These are phyloP conservation scores for Carduelis carduelis DNA, from an alignment of 2,797 vertebrate genomes.

Conservation along the genomic window DNA sequence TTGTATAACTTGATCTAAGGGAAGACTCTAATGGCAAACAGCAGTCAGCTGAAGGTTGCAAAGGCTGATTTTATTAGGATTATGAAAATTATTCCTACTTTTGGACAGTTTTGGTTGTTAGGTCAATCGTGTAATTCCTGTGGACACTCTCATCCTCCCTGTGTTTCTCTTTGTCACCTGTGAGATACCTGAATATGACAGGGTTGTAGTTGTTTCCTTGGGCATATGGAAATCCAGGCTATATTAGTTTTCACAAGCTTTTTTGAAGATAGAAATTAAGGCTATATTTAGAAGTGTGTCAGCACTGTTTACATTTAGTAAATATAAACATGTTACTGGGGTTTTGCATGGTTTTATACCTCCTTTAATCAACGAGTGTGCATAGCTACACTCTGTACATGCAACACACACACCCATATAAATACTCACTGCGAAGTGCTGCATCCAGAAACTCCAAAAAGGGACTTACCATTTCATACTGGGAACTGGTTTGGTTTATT, in stretches of 20 bases:
- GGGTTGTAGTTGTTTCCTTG: neutral
- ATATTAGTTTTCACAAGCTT: neutral
- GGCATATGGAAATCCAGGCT: neutral
- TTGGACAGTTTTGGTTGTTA: neutral
- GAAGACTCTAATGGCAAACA: constrained; percentile 43
- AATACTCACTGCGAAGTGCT: neutral
- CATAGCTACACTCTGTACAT: no score
- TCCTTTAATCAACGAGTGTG: neutral
- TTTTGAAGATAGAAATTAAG: constrained; percentile 21
- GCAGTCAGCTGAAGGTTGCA: neutral
- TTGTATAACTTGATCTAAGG: constrained; percentile 27
- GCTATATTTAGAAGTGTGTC: neutral
- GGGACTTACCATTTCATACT: neutral
- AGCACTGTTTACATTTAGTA: neutral
- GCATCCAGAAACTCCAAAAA: neutral
- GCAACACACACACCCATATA: accelerated
- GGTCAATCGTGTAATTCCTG: neutral
- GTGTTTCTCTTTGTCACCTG: accelerated
- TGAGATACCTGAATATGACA: neutral
- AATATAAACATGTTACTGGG: neutral
- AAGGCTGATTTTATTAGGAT: constrained; percentile 8
- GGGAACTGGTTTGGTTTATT: neutral
- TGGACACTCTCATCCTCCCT: neutral
- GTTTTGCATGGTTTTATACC: neutral
- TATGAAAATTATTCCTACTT: neutral